Evolutionary conservation across 2,113 vertebrate species (phyloP), one percentile per base, ranked within the genome.

Genomic region (Ageneiosus marmoratus): DNA sequence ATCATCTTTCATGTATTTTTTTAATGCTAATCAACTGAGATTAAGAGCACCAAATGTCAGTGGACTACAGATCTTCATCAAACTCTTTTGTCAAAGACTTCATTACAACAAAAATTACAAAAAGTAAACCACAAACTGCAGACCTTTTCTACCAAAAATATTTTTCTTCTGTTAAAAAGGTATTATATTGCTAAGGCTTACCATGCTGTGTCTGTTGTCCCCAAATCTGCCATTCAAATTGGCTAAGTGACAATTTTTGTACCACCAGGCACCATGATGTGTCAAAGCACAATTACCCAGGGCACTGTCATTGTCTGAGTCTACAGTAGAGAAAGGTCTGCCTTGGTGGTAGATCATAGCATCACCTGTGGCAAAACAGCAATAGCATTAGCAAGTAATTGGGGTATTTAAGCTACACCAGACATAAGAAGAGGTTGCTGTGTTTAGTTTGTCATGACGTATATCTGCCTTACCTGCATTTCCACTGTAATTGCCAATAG

Each of bases 221-320:
- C 94, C 92, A 0, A 96, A 96, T 89, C 91, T 94, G 46, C 96
- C 94, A 0, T 93, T 98, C 79, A 96, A 94, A 88, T 96, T 97
- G 84, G 95, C 95, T 88, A 97, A 87, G 83, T 97, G 96, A 89
- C 97, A 97, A 92, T 96, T 97, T 89, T 95, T 96, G 89, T 95
- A 96, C 96, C 96, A 97, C 96, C 96, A 97, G 0, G 94, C 93
- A 0, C 96, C 95, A 0, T 94, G 94, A 80, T 97, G 96, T 0
- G 91, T 94, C 70, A 96, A 88, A 27, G 96, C 96, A 73, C 96
- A 97, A 92, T 94, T 98, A 79, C 95, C 94, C 24, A 98, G 93
- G 1, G 97, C 94, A 13, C 96, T 94, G 60, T 98, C 96, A 18
- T 94, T 97, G 91, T 98, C 96, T 56, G 91, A 92, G 89, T 97